Evolutionary conservation across 2,888 invertebrate species (phyloP), one percentile per base, ranked within the genome.

Genomic region (Parthenolecanium corni): DNA sequence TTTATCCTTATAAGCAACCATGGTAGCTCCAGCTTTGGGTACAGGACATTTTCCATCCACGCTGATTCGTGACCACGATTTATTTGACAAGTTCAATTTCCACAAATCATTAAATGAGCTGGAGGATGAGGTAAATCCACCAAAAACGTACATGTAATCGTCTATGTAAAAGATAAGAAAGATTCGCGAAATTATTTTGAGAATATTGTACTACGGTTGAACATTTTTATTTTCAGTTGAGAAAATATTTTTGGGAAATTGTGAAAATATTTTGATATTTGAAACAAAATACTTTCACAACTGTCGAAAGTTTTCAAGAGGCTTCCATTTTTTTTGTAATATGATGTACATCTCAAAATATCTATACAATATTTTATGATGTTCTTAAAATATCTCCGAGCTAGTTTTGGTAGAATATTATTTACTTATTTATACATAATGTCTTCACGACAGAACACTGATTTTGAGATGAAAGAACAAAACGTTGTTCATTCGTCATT

Each of bases 51-150:
- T 86, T 38, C 86, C 92, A 75, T 84, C 85, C 3, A 90, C 85
- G 49, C 88, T 74, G 1, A 88, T 87, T 67, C 91, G 78, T 20
- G 86, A 80, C 95, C 95, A 95, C 68, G 83, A 80, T 69, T 91
- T 79, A 52, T 81, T 84, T 1, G 87, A 86, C 65, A 96, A 79
- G 77, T 96, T 91, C 74, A 96, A 83, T 67, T 83, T 80, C 96
- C 96, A 96, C 36, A 97, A 78, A 76, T 97, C 96, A 77, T 97
- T 96, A 71, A 95, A 95, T 14, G 96, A 91, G 20, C 96, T 95
- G 70, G 88, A 87, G 62, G 89, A 86, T 40, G 89, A 87, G 12
- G 95, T 94, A 70, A 94, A 95, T 6, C 96, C 96, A 36, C 96
- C 96, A 79, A 96, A 95, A 52, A 96, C 83, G 72, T 89, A 96